phyloP scores from a whole-genome alignment of 2,888 invertebrate genomes.

The Antitype chi region DNA sequence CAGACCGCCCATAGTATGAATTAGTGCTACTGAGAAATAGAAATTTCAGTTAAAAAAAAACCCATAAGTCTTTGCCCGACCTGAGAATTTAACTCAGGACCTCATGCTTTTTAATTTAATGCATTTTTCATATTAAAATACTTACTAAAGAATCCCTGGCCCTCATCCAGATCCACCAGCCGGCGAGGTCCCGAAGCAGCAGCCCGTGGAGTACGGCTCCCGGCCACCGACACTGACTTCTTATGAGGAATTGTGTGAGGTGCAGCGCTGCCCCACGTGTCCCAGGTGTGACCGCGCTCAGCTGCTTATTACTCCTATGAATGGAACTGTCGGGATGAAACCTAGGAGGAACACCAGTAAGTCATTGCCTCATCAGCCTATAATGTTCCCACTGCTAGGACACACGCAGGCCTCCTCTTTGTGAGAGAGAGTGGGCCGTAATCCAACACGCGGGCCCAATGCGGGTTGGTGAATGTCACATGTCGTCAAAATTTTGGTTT shows the following conservation, averaged over 20 bases:
- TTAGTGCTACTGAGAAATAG: too few species aligned
- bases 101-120: too few species aligned
- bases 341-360: constrained; percentile 85
- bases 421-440: too few species aligned
- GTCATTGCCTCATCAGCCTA: constrained; percentile 38
- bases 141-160: background rate
- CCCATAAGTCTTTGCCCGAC: too few species aligned
- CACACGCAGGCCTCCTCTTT: too few species aligned
- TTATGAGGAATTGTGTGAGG: constrained; percentile 87
- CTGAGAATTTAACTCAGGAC: too few species aligned
- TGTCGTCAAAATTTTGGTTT: too few species aligned
- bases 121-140: background rate
- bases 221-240: constrained; percentile 84
- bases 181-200: constrained; percentile 77
- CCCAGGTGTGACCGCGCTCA: constrained; percentile 85
- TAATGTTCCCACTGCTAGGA: too few species aligned
- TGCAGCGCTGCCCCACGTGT: constrained; percentile 85
- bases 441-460: too few species aligned
- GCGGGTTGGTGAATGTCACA: too few species aligned
- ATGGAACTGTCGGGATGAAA: constrained; percentile 89
- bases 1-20: too few species aligned
- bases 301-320: constrained; percentile 86
- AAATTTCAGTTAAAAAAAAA: too few species aligned
- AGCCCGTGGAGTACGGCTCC: constrained; percentile 85
- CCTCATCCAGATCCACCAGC: constrained; percentile 78